Evolutionary conservation across 2,797 vertebrate genomes (phyloP), one percentile per base, ranked within the genome.

Genomic region (Australoheros facetus): DNA sequence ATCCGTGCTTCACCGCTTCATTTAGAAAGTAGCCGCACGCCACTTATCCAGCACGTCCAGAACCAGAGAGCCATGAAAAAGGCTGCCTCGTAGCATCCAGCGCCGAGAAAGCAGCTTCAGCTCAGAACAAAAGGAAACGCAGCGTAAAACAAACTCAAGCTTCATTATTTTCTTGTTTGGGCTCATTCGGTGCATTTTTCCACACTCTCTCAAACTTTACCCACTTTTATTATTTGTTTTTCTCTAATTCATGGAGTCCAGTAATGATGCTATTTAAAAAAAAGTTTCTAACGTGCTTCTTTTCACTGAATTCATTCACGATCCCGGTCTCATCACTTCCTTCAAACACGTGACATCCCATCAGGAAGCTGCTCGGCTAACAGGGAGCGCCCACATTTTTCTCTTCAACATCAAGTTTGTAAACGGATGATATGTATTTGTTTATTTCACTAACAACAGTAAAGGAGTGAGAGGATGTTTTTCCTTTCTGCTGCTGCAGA

Each of bases 41-140:
- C 62, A 37, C 30, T 82, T 82, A 75, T 75, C 12, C 28, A 54
- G n/a, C 55, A 42, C 3, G 56, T 75, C 62, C 73, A 75, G 56
- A 58, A 17, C 54, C 82, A 73, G 19, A 34, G 57, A 83, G 58
- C 66, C 23, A 2, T 64, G 58, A 69, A 69, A 75, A 58, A 66
- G n/a, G 0, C 26, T 30, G 30, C 55, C 66, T 54, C 12, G 8
- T 32, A 75, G 53, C 51, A 58, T 66, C 58, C 45, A 56, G 7
- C 0, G 51, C 51, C 10, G 76, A 37, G 45, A 45, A 57, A 71
- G 3, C 13, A 16, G 42, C 58, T 54, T 45, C 59, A 58, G 21
- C 34, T 21, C 19, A 45, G 12, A 56, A 0, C 0, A 2, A 45
- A 71, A 53, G 4, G 17, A 17, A 17, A 48, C 39, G 28, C 21